phyloP scores from a whole-genome alignment of 64 coral and sea anemone species.

The Pocillopora verrucosa region DNA sequence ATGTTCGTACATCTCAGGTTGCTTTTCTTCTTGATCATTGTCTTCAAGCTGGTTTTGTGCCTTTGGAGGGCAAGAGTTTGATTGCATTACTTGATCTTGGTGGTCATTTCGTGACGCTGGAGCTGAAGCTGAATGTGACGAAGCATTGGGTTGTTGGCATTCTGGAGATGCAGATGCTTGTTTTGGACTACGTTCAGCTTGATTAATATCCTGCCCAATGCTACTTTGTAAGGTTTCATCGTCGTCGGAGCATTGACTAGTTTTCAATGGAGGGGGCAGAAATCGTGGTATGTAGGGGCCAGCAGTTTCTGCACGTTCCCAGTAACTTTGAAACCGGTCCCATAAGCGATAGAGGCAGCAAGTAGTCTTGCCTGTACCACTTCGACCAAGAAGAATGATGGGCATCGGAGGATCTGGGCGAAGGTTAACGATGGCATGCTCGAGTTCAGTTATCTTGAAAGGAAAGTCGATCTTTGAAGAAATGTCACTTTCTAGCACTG shows the following conservation, averaged over 20 bases:
- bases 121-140: neutral
- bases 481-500: constrained; percentile 56
- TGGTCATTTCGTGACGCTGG: neutral
- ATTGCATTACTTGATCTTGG: neutral
- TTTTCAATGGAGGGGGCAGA: neutral
- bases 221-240: neutral
- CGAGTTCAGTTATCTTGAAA: constrained; percentile 90
- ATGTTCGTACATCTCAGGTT: constrained; percentile 58
- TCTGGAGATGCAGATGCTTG: neutral
- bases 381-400: constrained; percentile 91
- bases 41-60: neutral
- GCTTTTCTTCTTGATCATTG: neutral
- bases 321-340: constrained; percentile 85
- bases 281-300: constrained; percentile 84
- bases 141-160: neutral
- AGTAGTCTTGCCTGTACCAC: constrained; percentile 96
- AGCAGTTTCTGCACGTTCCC: constrained; percentile 63
- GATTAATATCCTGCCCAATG: neutral
- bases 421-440: constrained; percentile 89
- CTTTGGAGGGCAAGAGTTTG: neutral
- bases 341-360: constrained; percentile 95
- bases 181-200: neutral
- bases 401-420: constrained; percentile 47
- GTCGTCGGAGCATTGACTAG: neutral
- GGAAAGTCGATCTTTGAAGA: constrained; percentile 81